Percentiles rank a stretch among this genome's conserved stretches.
These are phyloP conservation scores for Sorex maritimensis DNA, from an alignment of 2,797 vertebrate species.

Conservation along the genomic window DNA sequence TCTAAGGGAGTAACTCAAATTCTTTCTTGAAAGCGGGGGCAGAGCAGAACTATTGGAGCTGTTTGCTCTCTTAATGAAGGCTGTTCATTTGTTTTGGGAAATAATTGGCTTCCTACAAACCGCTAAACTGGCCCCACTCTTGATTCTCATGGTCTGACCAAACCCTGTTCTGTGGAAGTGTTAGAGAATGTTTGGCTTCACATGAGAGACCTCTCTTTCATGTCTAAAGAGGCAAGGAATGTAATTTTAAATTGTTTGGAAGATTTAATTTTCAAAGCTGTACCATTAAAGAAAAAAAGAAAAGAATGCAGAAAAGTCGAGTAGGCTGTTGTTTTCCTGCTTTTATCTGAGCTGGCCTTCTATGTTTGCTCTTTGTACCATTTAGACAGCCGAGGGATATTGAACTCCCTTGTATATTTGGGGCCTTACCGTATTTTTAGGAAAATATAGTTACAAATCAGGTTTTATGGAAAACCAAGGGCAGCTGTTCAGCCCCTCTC, in stretches of 20 bases:
- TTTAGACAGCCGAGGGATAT: slow-evolving; percentile 61
- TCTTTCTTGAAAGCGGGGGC: slow-evolving; percentile 30
- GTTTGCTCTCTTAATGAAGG: slow-evolving; percentile 10
- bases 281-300: neutral
- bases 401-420: slow-evolving; percentile 63
- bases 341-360: slow-evolving; percentile 61
- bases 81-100: slow-evolving; percentile 21
- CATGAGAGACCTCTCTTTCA: slow-evolving; percentile 67
- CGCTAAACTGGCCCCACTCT: slow-evolving; percentile 47
- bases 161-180: slow-evolving; percentile 73
- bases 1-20: neutral
- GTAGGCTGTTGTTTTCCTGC: slow-evolving; percentile 44
- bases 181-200: slow-evolving; percentile 79
- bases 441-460: slow-evolving; percentile 75
- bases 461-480: slow-evolving; percentile 51
- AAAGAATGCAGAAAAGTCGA: neutral
- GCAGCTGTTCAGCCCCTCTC: slow-evolving; percentile 48
- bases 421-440: slow-evolving; percentile 66
- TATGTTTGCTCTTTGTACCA: slow-evolving; percentile 52
- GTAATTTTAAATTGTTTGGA: slow-evolving; percentile 70
- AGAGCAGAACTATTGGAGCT: neutral
- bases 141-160: slow-evolving; percentile 46
- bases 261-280: slow-evolving; percentile 72
- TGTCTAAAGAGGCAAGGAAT: slow-evolving; percentile 73
- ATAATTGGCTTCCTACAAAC: neutral